phyloP scores from a whole-genome alignment of 1,140 invertebrate species.

The Rhagoletis pomonella region DNA sequence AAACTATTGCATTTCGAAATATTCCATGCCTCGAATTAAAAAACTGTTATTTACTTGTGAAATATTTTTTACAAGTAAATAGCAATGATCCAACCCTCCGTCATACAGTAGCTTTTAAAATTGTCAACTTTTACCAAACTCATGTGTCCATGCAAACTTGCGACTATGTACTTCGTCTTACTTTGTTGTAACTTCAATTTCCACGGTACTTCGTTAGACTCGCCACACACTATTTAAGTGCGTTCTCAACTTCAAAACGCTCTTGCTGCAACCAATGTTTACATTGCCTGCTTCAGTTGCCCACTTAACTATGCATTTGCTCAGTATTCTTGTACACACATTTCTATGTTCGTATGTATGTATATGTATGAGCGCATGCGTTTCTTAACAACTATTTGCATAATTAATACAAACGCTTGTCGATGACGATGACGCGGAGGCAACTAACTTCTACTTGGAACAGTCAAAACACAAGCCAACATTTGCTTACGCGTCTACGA shows the following conservation, averaged over 20 bases:
- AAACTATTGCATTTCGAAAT: no score
- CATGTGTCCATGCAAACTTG: neutral
- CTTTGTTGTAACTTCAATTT: neutral
- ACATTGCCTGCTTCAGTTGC: constrained; percentile 43
- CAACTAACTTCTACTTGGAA: neutral
- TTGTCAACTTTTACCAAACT: neutral
- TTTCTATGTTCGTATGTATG: neutral
- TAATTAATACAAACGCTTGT: constrained; percentile 39
- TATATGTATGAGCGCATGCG: neutral
- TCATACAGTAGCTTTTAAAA: neutral
- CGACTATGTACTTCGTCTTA: neutral
- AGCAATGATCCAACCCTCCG: neutral
- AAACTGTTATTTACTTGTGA: neutral
- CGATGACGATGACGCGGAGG: neutral
- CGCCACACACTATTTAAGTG: neutral
- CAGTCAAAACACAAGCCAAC: constrained; percentile 3
- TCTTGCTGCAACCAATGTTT: neutral
- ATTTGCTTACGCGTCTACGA: neutral
- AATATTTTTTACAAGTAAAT: neutral
- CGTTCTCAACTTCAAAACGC: neutral
- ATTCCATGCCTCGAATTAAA: no score
- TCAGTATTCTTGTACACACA: neutral
- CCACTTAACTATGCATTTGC: constrained; percentile 34
- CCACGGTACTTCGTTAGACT: neutral
- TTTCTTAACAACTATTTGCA: constrained; percentile 40